Evolutionary conservation across 2,113 vertebrate species (phyloP), one percentile per base, ranked within the genome.

Genomic region (Poeciliopsis prolifica): DNA sequence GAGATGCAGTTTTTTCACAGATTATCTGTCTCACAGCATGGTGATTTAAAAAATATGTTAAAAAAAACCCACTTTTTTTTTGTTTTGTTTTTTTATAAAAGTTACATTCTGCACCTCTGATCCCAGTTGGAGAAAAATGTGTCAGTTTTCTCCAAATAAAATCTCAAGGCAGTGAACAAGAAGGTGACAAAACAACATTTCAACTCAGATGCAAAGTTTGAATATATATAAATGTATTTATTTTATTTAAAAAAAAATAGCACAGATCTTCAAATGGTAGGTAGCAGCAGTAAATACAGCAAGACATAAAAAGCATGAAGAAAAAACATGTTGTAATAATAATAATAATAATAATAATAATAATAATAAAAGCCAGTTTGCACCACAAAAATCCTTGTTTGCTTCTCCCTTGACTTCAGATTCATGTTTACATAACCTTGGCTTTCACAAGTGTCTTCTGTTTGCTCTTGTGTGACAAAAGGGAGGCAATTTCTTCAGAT

Each of bases 401-500:
- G 67, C 35, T 70, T 4, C 12, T 65, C 22, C 5, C 69, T 65
- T 71, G 19, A 30, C 42, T 33, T 60, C 62, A 48, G 22, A 22
- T 68, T 77, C 14, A 3, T 82, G 83, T 78, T 85, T 86, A 68
- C 33, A 24, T 77, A 70, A 77, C 75, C 63, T 75, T 44, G 40
- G 19, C 58, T 64, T 71, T 64, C 44, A 22, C 22, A 74, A 61
- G 40, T 12, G 14, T 61, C 70, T 33, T 10, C 12, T 29, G 42
- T 67, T 80, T 66, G 60, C 72, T 65, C 37, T 72, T 78, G 63
- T 84, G 67, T 35, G 37, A 40, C 42, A 29, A 29, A 76, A 54
- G 42, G 62, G 12, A 48, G 73, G 31, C 72, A 66, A 78, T 85
- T 82, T 82, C 70, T 81, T 29, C 24, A 60, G 68, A 74, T 77